Base-by-base conservation (phyloP, 2,888 invertebrate genomes). In the Lasioglossum lativentre region DNA sequence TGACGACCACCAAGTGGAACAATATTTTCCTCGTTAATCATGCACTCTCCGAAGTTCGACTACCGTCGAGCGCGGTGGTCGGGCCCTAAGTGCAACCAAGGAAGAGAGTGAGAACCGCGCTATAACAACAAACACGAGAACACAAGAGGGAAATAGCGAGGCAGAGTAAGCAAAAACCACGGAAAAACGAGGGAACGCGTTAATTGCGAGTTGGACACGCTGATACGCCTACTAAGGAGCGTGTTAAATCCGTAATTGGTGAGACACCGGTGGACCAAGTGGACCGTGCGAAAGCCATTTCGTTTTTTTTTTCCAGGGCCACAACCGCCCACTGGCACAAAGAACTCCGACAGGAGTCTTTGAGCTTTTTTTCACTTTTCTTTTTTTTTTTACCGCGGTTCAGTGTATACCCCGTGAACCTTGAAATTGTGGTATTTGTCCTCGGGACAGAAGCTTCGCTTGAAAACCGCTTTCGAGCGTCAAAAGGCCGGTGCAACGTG, bases 191-290 rank as follows among this genome's bases (percentile, higher is more conserved):
- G 23, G 52, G 52, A 10, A 10, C 63, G 3, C 27, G n/a, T 30
- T 30, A 45, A 76, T 66, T 76, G 45, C 75, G 30, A 75, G 30
- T 45, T 34, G 14, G 59, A 45, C 75, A 66, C 30, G 59, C 59
- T 66, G 38, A 45, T 40, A 76, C 14, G n/a, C 19, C 23, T 63
- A 42, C 19, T 76, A 76, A 76, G 30, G 27, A 45, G 45, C 75
- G 66, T 45, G 66, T 76, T 45, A 40, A 76, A 76, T 76, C 66
- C 30, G 66, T 76, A 76, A 76, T 76, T 45, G 66, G 63, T 59
- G 42, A 27, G 16, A 34, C 42, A 34, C 27, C 23, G 23, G 52
- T 10, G 19, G 19, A 30, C 34, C 42, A 34, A 76, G 34, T n/a
- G 30, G 42, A 45, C 66, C 45, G 45, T 30, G 42, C 45, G 23